Conservation (phyloP, 2,888 invertebrate genomes). For the Tineola bisselliella region DNA sequence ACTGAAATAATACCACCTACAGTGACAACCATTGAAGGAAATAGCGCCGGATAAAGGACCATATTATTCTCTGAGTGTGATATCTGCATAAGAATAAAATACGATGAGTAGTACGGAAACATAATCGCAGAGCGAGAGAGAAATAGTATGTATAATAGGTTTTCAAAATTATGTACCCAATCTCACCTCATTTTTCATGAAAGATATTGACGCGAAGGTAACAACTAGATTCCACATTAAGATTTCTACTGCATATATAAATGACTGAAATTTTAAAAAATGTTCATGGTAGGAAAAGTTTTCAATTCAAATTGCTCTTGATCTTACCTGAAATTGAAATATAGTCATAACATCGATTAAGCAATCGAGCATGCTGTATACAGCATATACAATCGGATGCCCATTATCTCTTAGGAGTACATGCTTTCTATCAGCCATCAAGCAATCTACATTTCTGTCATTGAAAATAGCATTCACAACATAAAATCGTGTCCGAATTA, state of each 20-base stretch:
- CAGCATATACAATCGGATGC: not conserved
- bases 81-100: too few species aligned
- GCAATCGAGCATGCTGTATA: not conserved
- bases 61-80: too few species aligned
- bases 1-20: not conserved
- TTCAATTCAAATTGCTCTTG: too few species aligned
- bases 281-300: too few species aligned
- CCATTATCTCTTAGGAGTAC: not conserved
- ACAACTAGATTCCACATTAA: not conserved
- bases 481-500: not conserved
- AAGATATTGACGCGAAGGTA: not conserved
- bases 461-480: not conserved
- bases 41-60: not conserved
- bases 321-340: not conserved
- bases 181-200: not conserved
- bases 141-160: too few species aligned
- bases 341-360: not conserved
- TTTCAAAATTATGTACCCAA: too few species aligned
- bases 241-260: not conserved
- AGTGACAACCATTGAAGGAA: not conserved
- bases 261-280: not conserved
- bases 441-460: not conserved
- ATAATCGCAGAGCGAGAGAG: too few species aligned
- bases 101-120: too few species aligned
- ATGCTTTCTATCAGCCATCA: not conserved